phyloP scores from a whole-genome alignment of 1,140 invertebrate genomes.

The Linepithema humile region DNA sequence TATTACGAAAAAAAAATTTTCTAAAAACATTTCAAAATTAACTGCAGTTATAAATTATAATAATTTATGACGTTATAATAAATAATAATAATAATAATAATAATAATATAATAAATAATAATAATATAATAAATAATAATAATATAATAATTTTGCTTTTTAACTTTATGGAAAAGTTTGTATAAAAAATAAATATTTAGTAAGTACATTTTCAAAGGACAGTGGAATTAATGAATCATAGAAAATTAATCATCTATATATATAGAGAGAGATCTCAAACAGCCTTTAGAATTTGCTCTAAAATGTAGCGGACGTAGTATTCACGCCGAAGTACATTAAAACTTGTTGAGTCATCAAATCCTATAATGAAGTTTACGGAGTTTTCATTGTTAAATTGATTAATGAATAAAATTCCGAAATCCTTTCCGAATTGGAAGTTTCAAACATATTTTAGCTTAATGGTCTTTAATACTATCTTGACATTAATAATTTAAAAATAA shows the following conservation, averaged over 20 bases:
- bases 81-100: too few relatives aligned
- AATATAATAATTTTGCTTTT: too few relatives aligned
- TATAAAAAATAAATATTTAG: background rate
- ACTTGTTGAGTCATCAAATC: constrained; percentile 3
- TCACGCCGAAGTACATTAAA: background rate
- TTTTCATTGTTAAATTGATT: constrained; percentile 20
- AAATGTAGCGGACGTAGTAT: background rate
- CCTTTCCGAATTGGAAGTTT: background rate
- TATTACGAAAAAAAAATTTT: background rate
- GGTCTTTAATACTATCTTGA: background rate
- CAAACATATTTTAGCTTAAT: background rate
- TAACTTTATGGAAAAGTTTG: too few relatives aligned
- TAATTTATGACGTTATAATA: too few relatives aligned
- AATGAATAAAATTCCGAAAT: constrained; percentile 4
- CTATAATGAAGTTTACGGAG: background rate
- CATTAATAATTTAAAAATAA: background rate
- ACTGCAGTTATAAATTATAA: background rate
- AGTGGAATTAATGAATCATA: background rate
- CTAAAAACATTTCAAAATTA: background rate
- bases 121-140: too few relatives aligned
- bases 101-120: too few relatives aligned
- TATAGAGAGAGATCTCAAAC: background rate
- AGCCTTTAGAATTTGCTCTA: background rate
- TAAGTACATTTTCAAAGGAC: too few relatives aligned
- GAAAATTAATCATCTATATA: background rate